A percentile compares a stretch with the other conserved stretches of the same genome.
These are phyloP conservation scores for Ceratina japonica DNA, from an alignment of 1,140 invertebrate genomes.

Conservation along the genomic window DNA sequence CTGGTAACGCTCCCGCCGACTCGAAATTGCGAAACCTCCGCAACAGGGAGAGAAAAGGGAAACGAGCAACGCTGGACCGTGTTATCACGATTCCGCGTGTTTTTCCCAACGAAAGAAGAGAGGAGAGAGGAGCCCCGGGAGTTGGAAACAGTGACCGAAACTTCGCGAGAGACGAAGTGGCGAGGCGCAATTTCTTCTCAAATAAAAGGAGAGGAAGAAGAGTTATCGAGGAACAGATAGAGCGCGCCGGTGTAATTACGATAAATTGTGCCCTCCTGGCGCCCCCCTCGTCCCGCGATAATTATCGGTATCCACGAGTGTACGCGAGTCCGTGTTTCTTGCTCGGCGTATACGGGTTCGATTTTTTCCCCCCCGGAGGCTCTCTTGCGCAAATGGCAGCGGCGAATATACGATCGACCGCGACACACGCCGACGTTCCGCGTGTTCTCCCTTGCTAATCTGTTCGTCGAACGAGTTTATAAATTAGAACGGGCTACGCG, in stretches of 20 bases:
- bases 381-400: slow-evolving; percentile 44
- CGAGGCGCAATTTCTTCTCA: neutral
- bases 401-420: slow-evolving; percentile 35
- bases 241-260: slow-evolving; percentile 32
- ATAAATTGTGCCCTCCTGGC: slow-evolving; percentile 47
- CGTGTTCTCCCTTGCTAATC: slow-evolving; percentile 12
- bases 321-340: slow-evolving; percentile 36
- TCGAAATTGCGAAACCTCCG: slow-evolving; percentile 13
- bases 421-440: slow-evolving; percentile 9
- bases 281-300: slow-evolving; percentile 28
- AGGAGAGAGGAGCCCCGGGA: neutral
- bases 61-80: neutral
- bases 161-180: neutral
- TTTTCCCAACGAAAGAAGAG: neutral
- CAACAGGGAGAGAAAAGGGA: neutral
- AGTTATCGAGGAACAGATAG: slow-evolving; percentile 31
- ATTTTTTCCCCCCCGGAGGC: slow-evolving; percentile 31
- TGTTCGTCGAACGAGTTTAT: slow-evolving; percentile 39
- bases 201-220: slow-evolving; percentile 14
- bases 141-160: neutral
- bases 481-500: slow-evolving; percentile 38
- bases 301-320: slow-evolving; percentile 40
- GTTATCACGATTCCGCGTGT: neutral
- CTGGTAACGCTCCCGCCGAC: neutral
- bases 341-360: slow-evolving; percentile 24